These are phyloP conservation scores for Enteromius anoplus DNA, from an alignment of 2,797 vertebrate genomes.

Conservation along the genomic window DNA sequence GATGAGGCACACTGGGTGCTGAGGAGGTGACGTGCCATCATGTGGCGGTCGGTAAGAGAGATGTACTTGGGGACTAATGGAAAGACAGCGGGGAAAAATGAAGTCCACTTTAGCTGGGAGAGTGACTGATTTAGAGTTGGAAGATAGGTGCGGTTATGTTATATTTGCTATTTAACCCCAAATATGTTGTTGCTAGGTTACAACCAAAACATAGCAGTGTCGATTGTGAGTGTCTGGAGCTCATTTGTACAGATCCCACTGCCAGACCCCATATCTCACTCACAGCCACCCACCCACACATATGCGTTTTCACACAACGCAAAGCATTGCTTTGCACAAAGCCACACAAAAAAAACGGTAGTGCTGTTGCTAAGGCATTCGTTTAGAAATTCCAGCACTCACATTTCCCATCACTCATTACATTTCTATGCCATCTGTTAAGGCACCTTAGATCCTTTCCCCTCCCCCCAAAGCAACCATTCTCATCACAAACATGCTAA, in stretches of 20 bases:
- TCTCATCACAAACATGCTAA: slow-evolving; percentile 61
- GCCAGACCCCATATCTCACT: slow-evolving; percentile 39
- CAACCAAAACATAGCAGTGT: slow-evolving; percentile 49
- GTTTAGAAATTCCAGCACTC: slow-evolving; percentile 50
- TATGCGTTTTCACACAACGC: slow-evolving; percentile 42
- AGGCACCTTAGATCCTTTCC: slow-evolving; percentile 58
- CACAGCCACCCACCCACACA: slow-evolving; percentile 35
- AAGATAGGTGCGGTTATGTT: slow-evolving; percentile 52
- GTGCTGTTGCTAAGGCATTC: slow-evolving; percentile 50
- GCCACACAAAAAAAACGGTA: slow-evolving; percentile 22
- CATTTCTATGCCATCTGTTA: slow-evolving; percentile 69
- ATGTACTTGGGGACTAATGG: slow-evolving; percentile 18
- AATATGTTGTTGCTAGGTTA: slow-evolving; percentile 62
- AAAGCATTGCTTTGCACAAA: slow-evolving; percentile 31
- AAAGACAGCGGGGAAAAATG: slow-evolving; percentile 15
- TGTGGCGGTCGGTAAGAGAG: not conserved
- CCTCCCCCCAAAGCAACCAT: slow-evolving; percentile 54
- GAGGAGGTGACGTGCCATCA: slow-evolving; percentile 10
- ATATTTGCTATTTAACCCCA: slow-evolving; percentile 54
- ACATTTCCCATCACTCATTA: slow-evolving; percentile 57
- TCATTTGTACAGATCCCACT: slow-evolving; percentile 43
- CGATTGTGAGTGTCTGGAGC: slow-evolving; percentile 38
- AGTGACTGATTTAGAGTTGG: slow-evolving; percentile 45
- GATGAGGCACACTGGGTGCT: slow-evolving; percentile 12
- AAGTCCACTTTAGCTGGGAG: slow-evolving; percentile 12